These are phyloP conservation scores for Synanthedon andrenaeformis DNA, from an alignment of 2,888 invertebrate genomes.

Conservation along the genomic window DNA sequence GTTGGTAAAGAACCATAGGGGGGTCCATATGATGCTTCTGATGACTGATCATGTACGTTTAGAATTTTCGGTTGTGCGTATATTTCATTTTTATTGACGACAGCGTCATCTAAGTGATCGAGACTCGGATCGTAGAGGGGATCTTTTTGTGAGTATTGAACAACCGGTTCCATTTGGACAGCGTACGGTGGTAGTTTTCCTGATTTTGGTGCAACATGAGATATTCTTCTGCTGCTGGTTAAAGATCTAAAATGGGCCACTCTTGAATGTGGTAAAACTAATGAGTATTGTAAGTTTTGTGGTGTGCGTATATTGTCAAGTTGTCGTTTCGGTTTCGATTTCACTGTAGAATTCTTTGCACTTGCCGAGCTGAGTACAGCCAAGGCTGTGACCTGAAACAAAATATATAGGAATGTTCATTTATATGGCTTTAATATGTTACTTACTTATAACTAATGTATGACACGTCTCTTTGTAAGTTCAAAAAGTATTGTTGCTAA, in stretches of 20 bases:
- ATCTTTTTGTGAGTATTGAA: constrained; percentile 84
- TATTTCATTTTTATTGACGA: constrained; percentile 55
- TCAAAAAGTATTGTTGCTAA: no score
- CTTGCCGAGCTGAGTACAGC: constrained; percentile 65
- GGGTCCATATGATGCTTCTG: constrained; percentile 58
- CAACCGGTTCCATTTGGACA: constrained; percentile 84
- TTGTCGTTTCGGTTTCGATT: constrained; percentile 68
- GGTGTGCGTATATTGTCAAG: constrained; percentile 67
- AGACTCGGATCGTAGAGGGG: constrained; percentile 76
- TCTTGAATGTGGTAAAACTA: constrained; percentile 69
- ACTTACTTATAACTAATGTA: neutral
- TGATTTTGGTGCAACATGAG: constrained; percentile 54
- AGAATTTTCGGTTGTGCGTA: constrained; percentile 62
- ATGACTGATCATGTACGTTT: constrained; percentile 52
- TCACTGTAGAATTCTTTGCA: constrained; percentile 56
- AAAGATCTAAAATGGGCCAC: constrained; percentile 65
- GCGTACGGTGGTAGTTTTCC: constrained; percentile 77
- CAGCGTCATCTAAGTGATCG: constrained; percentile 57
- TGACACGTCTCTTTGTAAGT: neutral
- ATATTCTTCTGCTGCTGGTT: constrained; percentile 64
- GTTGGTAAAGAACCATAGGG: constrained; percentile 53
- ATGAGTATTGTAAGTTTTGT: constrained; percentile 70
- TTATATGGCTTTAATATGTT: neutral
- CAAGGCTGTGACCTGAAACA: constrained; percentile 69
- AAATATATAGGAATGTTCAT: constrained; percentile 12